A percentile compares a stretch with the other conserved stretches of the same genome.
phyloP scores from a whole-genome alignment of 1,140 invertebrate species.

The Proales similis region DNA sequence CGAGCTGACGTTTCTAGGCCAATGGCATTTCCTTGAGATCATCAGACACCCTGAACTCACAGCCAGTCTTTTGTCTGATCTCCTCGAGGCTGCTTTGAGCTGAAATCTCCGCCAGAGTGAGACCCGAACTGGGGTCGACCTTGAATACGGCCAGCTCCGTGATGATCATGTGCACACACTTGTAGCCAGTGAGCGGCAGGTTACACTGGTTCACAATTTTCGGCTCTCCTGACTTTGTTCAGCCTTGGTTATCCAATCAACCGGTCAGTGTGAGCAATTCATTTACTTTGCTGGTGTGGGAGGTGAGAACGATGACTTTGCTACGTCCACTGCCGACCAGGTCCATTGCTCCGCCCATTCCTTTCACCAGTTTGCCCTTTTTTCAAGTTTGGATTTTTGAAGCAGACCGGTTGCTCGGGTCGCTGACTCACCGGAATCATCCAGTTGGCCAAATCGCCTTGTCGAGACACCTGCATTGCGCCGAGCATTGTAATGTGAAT shows the following conservation, averaged over 20 bases:
- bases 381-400: neutral
- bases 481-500: constrained; percentile 39
- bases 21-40: constrained; percentile 32
- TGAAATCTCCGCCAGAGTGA: constrained; percentile 37
- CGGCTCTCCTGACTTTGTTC: constrained; percentile 24
- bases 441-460: constrained; percentile 40
- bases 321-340: constrained; percentile 15
- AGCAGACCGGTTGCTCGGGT: neutral
- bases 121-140: constrained; percentile 31
- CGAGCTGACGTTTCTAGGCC: no score
- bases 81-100: constrained; percentile 11
- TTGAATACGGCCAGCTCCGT: constrained; percentile 38
- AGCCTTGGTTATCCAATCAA: neutral
- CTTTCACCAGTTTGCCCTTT: constrained; percentile 37
- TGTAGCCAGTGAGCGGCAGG: constrained; percentile 38
- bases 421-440: constrained; percentile 50
- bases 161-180: constrained; percentile 37
- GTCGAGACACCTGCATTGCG: constrained; percentile 39
- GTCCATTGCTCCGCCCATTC: constrained; percentile 40
- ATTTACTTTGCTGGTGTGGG: constrained; percentile 36
- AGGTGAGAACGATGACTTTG: constrained; percentile 35
- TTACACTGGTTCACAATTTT: constrained; percentile 38
- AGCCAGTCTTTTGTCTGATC: constrained; percentile 23
- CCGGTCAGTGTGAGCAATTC: neutral
- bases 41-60: constrained; percentile 14